These are phyloP conservation scores for Apotomis capreana DNA, from an alignment of 2,888 invertebrate species.

Conservation along the genomic window DNA sequence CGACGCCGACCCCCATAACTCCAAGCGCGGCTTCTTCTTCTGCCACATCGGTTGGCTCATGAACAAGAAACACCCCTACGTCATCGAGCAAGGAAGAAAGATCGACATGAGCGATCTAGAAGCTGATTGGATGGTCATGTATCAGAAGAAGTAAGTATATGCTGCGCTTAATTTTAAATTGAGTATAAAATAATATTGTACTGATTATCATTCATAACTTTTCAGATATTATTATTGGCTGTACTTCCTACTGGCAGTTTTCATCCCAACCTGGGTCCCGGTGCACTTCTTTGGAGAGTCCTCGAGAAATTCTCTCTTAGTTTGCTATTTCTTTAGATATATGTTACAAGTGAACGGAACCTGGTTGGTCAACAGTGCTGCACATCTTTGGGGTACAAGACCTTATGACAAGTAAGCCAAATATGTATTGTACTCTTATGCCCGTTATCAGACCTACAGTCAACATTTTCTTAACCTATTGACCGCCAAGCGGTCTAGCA, in stretches of 20 bases:
- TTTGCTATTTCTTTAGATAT: slow-evolving; percentile 85
- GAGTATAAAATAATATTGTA: too few relatives aligned
- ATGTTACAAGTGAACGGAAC: slow-evolving; percentile 87
- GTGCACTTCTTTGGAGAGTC: slow-evolving; percentile 87
- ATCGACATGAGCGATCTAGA: slow-evolving; percentile 87
- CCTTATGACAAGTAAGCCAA: slow-evolving; percentile 88
- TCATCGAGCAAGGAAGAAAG: slow-evolving; percentile 82
- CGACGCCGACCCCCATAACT: slow-evolving; percentile 88
- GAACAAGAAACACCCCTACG: slow-evolving; percentile 87
- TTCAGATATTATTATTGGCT: slow-evolving; percentile 86
- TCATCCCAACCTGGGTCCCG: slow-evolving; percentile 86
- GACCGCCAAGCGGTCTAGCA: too few relatives aligned
- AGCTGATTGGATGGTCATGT: slow-evolving; percentile 86
- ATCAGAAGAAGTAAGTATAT: slow-evolving; percentile 87
- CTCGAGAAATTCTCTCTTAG: slow-evolving; percentile 82
- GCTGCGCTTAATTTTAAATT: too few relatives aligned
- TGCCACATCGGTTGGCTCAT: slow-evolving; percentile 92
- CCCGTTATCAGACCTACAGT: too few relatives aligned
- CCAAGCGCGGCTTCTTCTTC: slow-evolving; percentile 89
- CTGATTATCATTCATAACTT: slow-evolving; percentile 46
- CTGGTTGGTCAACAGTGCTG: slow-evolving; percentile 92
- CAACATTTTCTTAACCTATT: too few relatives aligned
- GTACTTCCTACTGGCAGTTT: slow-evolving; percentile 83
- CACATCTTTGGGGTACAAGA: slow-evolving; percentile 90
- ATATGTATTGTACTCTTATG: neutral